Conservation (phyloP, 1,140 invertebrate genomes). For the Helicoverpa zea region DNA sequence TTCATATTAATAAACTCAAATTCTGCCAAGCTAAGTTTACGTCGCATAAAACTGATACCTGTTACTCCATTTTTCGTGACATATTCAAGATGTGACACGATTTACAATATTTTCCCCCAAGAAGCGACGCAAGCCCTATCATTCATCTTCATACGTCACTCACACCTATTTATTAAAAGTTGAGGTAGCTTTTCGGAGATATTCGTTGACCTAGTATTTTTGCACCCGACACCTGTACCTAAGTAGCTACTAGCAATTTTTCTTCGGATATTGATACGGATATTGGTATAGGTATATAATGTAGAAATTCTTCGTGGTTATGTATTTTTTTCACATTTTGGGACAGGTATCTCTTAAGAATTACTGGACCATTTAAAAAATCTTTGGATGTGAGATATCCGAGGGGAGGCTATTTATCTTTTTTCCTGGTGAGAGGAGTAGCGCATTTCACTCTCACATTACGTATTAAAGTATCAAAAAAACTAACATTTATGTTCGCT, state of each 20-base stretch:
- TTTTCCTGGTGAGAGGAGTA: no score
- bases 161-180: constrained; percentile 41
- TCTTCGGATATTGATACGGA: not conserved
- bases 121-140: constrained; percentile 16
- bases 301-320: no score
- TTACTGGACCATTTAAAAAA: no score
- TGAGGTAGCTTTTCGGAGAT: not conserved
- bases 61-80: constrained; percentile 26
- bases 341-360: no score
- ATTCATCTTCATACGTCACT: constrained; percentile 41
- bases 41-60: constrained; percentile 29
- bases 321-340: no score
- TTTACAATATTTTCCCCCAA: constrained; percentile 30
- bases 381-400: no score
- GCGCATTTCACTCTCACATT: no score
- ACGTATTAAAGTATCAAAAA: no score
- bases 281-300: not conserved
- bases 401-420: no score
- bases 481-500: no score
- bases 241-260: not conserved
- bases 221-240: not conserved
- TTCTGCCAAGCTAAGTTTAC: not conserved
- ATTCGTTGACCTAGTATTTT: not conserved
- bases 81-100: constrained; percentile 28
- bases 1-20: constrained; percentile 1